Evolutionary conservation across 37 sponge, comb jelly and placozoan species (phyloP).

Genomic region (Hexactinellida sp.): DNA sequence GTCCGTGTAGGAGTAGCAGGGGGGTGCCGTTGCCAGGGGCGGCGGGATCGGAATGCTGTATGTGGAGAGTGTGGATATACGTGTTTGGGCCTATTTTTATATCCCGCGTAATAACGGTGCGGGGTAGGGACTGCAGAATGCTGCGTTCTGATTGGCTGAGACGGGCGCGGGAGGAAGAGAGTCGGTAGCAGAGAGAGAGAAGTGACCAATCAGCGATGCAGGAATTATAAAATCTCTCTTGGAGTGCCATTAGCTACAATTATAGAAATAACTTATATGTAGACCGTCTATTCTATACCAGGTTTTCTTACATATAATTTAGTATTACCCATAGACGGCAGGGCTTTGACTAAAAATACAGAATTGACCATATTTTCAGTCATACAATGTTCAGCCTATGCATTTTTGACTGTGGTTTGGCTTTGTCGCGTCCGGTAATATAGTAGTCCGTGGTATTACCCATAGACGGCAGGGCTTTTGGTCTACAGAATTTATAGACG

Average conservation of each 20-base stretch:
- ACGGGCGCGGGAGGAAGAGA: not conserved
- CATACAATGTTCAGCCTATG: too few relatives aligned
- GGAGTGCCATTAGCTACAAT: not conserved
- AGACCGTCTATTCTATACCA: too few relatives aligned
- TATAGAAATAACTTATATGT: too few relatives aligned
- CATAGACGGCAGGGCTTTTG: too few relatives aligned
- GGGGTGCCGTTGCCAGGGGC: not conserved
- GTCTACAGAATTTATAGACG: too few relatives aligned
- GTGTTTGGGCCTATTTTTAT: not conserved
- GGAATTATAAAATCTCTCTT: not conserved
- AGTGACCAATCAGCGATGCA: not conserved
- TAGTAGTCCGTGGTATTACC: too few relatives aligned
- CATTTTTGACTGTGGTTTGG: too few relatives aligned
- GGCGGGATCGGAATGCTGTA: not conserved
- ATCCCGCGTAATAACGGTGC: not conserved
- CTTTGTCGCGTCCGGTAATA: too few relatives aligned
- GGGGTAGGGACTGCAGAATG: not conserved
- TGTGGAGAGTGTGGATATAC: not conserved
- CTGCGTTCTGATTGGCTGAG: not conserved
- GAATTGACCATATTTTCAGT: too few relatives aligned
- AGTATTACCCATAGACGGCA: too few relatives aligned
- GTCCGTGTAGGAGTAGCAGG: constrained; percentile 66
- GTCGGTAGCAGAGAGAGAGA: not conserved
- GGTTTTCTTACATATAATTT: too few relatives aligned
- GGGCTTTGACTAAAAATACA: too few relatives aligned